Conservation (phyloP, 2,113 vertebrate species). For the Arenaria interpres region DNA sequence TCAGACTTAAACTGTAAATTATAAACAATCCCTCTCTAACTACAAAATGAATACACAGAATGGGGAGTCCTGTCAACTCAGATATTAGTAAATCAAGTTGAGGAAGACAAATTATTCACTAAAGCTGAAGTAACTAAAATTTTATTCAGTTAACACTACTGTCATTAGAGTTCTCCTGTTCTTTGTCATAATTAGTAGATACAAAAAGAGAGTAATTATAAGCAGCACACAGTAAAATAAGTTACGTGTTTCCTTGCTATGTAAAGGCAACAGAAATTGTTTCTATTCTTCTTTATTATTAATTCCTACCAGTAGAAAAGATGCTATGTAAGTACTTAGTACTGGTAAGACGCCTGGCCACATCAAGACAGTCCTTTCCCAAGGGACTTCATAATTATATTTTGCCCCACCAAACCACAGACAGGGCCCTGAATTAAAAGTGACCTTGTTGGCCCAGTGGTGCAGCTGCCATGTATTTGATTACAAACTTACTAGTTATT, state of each 20-base stretch:
- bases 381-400: slow-evolving; percentile 54
- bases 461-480: slow-evolving; percentile 42
- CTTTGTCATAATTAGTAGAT: slow-evolving; percentile 52
- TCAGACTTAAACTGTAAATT: slow-evolving; percentile 68
- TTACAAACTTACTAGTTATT: slow-evolving; percentile 49
- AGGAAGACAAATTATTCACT: slow-evolving; percentile 70
- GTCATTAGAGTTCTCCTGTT: slow-evolving; percentile 27
- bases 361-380: slow-evolving; percentile 11
- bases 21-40: slow-evolving; percentile 69
- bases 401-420: slow-evolving; percentile 55
- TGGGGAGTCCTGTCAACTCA: slow-evolving; percentile 60
- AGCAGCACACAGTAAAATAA: background rate
- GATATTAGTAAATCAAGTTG: slow-evolving; percentile 66
- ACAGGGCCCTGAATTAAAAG: slow-evolving; percentile 28
- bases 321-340: background rate
- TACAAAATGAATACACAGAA: slow-evolving; percentile 64
- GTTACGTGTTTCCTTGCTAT: background rate
- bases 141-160: slow-evolving; percentile 45
- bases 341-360: background rate
- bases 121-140: slow-evolving; percentile 53
- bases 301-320: background rate
- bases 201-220: slow-evolving; percentile 33
- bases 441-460: slow-evolving; percentile 8
- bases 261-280: background rate
- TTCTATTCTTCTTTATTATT: background rate